phyloP scores from a whole-genome alignment of 2,888 invertebrate genomes.

The Leucophenga maculata region DNA sequence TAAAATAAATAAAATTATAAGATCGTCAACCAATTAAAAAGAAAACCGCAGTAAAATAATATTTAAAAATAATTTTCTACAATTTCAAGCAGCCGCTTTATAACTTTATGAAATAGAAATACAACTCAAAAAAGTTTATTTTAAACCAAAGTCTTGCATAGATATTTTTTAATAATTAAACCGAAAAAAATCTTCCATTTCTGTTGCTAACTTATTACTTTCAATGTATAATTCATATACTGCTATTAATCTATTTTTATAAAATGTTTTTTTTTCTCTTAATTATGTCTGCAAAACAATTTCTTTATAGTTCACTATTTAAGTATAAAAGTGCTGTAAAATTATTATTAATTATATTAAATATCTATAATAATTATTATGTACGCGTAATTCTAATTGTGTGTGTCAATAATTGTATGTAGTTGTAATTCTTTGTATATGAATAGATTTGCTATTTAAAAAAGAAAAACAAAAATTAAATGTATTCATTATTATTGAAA shows the following conservation, averaged over 20 bases:
- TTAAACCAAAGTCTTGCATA: slow-evolving; percentile 15
- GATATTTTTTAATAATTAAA: not conserved
- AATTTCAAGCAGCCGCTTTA: too few species aligned
- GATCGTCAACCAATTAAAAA: slow-evolving; percentile 17
- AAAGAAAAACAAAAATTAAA: too few species aligned
- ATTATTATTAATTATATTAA: slow-evolving; percentile 15
- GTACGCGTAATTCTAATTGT: too few species aligned
- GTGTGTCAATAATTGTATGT: too few species aligned
- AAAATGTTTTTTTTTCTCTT: not conserved
- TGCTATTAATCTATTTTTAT: not conserved
- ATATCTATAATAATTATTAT: not conserved
- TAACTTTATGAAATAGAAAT: slow-evolving; percentile 23
- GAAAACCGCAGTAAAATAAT: slow-evolving; percentile 14
- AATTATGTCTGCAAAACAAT: slow-evolving; percentile 7
- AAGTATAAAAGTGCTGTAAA: not conserved
- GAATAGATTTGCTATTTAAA: not conserved
- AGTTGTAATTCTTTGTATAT: slow-evolving; percentile 1
- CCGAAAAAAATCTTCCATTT: slow-evolving; percentile 3
- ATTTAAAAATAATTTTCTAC: not conserved
- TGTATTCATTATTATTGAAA: too few species aligned
- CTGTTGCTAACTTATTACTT: slow-evolving; percentile 3
- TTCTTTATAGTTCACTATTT: not conserved
- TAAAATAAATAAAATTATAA: not conserved
- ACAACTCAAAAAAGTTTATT: not conserved
- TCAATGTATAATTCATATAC: not conserved